Conservation (phyloP, 1,140 invertebrate genomes). For the Papilio dardanus region DNA sequence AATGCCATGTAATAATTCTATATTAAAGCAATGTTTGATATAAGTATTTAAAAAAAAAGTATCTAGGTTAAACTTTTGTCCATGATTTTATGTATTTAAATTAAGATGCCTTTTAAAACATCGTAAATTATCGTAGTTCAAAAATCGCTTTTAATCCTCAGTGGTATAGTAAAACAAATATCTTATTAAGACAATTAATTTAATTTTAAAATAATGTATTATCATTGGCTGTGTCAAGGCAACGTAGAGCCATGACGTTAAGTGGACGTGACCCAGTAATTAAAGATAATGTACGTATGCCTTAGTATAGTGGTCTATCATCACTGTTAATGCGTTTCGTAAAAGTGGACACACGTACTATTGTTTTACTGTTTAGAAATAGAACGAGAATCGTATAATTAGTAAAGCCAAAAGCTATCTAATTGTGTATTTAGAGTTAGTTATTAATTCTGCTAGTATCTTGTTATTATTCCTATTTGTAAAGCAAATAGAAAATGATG, state of each 20-base stretch:
- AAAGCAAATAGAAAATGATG: constrained; percentile 7
- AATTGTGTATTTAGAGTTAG: background rate
- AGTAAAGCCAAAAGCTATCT: background rate
- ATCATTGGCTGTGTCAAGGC: constrained; percentile 23
- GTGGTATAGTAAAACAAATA: too few species aligned
- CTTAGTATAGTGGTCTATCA: constrained; percentile 11
- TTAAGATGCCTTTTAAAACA: background rate
- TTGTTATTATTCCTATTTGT: background rate
- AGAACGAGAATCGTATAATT: background rate
- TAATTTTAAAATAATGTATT: background rate
- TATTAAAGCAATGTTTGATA: background rate
- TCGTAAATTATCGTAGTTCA: too few species aligned
- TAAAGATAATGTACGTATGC: constrained; percentile 17
- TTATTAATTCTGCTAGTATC: background rate
- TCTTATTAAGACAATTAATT: background rate
- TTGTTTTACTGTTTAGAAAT: background rate
- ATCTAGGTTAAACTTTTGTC: too few species aligned
- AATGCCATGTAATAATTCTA: background rate
- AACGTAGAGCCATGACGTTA: constrained; percentile 7
- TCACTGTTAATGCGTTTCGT: background rate
- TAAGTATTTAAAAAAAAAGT: background rate
- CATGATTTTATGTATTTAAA: too few species aligned
- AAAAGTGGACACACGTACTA: background rate
- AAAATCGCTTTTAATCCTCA: too few species aligned
- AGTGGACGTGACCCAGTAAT: constrained; percentile 31